These are phyloP conservation scores for Phyllopteryx taeniolatus DNA, from an alignment of 2,113 vertebrate genomes.

Conservation along the genomic window DNA sequence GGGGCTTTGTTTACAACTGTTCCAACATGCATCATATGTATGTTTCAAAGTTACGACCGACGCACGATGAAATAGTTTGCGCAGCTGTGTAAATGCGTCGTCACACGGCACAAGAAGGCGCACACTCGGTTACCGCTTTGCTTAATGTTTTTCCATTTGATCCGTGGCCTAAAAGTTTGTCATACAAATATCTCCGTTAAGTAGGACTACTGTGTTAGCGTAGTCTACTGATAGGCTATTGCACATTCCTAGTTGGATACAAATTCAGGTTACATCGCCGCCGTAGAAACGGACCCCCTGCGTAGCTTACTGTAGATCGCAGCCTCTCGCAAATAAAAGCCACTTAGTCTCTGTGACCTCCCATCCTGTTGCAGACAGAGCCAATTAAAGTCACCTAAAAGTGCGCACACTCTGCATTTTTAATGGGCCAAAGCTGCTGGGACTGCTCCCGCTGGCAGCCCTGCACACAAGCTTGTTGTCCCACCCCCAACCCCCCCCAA, in stretches of 20 bases:
- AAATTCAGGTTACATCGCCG: neutral
- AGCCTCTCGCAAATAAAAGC: constrained; percentile 38
- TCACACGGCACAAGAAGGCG: too few species aligned
- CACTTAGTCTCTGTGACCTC: constrained; percentile 43
- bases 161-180: too few species aligned
- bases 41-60: too few species aligned
- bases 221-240: neutral
- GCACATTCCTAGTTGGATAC: neutral
- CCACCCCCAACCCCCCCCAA: constrained; percentile 7
- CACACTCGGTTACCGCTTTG: too few species aligned
- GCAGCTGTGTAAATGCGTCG: too few species aligned
- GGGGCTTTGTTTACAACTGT: too few species aligned
- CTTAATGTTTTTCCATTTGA: too few species aligned
- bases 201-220: too few species aligned
- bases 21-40: too few species aligned
- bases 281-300: constrained; percentile 13
- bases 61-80: too few species aligned
- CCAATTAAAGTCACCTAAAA: constrained; percentile 59
- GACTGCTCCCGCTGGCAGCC: constrained; percentile 58
- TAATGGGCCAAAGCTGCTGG: constrained; percentile 63
- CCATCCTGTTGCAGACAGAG: constrained; percentile 45
- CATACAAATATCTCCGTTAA: too few species aligned
- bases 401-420: constrained; percentile 58
- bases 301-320: constrained; percentile 22
- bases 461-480: constrained; percentile 73